These are phyloP conservation scores for Drosophila pegasa DNA, from an alignment of 2,888 invertebrate species.

Conservation along the genomic window DNA sequence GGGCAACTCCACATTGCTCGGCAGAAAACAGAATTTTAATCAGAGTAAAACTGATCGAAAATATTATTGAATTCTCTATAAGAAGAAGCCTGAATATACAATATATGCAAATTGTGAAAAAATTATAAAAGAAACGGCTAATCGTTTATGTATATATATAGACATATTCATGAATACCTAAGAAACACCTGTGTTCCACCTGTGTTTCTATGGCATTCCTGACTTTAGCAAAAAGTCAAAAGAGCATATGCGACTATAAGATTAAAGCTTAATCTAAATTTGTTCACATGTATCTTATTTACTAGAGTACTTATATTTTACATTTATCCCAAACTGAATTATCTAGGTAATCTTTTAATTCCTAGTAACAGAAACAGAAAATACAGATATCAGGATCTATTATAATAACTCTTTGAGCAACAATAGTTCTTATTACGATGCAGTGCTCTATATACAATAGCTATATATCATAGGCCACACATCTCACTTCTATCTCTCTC, in stretches of 20 bases:
- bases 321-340: not conserved
- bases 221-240: not conserved
- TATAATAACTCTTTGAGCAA: too few species aligned
- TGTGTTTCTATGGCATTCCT: not conserved
- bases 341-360: too few species aligned
- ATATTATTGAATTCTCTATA: too few species aligned
- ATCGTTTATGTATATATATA: not conserved
- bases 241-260: not conserved
- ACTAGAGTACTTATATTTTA: too few species aligned
- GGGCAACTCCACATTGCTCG: too few species aligned
- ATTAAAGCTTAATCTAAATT: not conserved
- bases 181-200: conserved; percentile 1
- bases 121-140: not conserved
- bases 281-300: too few species aligned
- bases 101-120: too few species aligned
- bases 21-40: too few species aligned
- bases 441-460: not conserved
- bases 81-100: too few species aligned
- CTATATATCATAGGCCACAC: not conserved
- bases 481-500: not conserved
- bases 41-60: too few species aligned
- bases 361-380: too few species aligned
- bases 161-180: not conserved
- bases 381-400: too few species aligned
- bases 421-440: not conserved